These are phyloP conservation scores for Rhinolophus sinicus DNA, from an alignment of 2,113 vertebrate genomes.

Conservation along the genomic window DNA sequence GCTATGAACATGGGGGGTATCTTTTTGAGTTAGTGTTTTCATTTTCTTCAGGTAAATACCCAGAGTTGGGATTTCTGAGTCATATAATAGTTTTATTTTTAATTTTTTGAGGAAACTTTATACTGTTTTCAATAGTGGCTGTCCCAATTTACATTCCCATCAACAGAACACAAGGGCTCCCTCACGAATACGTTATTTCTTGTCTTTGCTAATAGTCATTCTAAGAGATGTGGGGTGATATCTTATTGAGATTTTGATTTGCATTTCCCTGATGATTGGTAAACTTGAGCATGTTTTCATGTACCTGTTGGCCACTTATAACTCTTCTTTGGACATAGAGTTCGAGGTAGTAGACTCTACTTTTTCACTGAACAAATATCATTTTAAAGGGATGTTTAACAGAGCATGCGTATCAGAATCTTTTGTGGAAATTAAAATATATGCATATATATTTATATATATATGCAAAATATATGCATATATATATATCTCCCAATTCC, in stretches of 20 bases:
- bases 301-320: neutral
- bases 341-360: neutral
- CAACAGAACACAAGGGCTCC: neutral
- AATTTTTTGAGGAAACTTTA: neutral
- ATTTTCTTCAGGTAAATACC: neutral
- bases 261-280: neutral
- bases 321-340: neutral
- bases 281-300: neutral
- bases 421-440: neutral
- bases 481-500: neutral
- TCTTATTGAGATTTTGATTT: neutral
- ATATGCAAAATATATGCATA: no score
- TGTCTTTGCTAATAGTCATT: neutral
- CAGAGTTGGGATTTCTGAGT: neutral
- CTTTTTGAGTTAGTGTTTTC: neutral
- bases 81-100: neutral
- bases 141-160: neutral
- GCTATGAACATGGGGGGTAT: neutral
- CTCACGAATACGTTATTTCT: neutral
- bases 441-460: no score
- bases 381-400: slow-evolving; percentile 15
- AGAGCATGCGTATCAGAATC: neutral
- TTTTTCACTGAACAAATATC: neutral
- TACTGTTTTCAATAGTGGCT: neutral
- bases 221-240: neutral